phyloP scores from a whole-genome alignment of 2,888 invertebrate species.

The Lasioglossum morio region DNA sequence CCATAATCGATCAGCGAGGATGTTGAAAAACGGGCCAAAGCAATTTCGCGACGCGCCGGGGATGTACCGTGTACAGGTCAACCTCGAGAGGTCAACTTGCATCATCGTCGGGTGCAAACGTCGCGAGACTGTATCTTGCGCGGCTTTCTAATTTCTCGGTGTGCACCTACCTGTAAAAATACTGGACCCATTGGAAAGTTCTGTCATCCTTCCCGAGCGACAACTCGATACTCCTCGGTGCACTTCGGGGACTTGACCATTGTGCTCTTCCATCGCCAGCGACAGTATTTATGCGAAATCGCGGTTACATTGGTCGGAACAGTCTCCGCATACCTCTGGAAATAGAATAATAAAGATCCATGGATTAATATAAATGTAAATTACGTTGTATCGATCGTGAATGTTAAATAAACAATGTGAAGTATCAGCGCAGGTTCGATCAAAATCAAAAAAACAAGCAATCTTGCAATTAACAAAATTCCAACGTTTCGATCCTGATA shows the following conservation, averaged over 20 bases:
- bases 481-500: too few species aligned
- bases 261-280: background rate
- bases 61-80: conserved; percentile 36
- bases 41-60: conserved; percentile 66
- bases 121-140: conserved; percentile 41
- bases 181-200: conserved; percentile 10
- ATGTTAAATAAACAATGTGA: too few species aligned
- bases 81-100: conserved; percentile 42
- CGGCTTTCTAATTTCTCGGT: conserved; percentile 50
- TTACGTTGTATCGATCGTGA: too few species aligned
- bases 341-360: too few species aligned
- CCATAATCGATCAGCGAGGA: conserved; percentile 71
- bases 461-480: too few species aligned
- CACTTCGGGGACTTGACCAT: background rate
- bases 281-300: background rate
- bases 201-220: background rate
- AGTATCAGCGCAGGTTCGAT: too few species aligned
- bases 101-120: conserved; percentile 57
- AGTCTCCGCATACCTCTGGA: too few species aligned
- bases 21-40: conserved; percentile 69
- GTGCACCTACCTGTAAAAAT: conserved; percentile 26
- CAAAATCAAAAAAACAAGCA: too few species aligned
- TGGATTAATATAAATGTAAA: too few species aligned
- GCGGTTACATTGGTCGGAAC: background rate
- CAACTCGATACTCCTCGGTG: background rate